Conservation (phyloP, 2,113 vertebrate genomes). For the Suncus etruscus region DNA sequence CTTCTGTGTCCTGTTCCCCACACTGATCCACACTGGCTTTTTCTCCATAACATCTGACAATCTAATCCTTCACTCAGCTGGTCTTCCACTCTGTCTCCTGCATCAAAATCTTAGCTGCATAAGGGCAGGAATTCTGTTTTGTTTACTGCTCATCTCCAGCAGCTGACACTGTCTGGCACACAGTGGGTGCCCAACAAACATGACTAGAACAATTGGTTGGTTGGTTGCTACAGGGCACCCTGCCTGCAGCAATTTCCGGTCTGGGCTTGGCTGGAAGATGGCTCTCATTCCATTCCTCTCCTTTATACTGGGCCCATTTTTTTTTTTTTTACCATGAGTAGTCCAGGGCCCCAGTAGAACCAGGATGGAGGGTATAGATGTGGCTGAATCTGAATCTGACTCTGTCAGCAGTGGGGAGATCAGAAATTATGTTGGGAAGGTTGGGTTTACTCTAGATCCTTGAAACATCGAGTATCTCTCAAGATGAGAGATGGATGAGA, state of each 20-base stretch:
- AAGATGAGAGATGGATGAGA: background rate
- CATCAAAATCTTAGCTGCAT: background rate
- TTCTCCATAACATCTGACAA: background rate
- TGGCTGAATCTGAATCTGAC: background rate
- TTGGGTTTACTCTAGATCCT: background rate
- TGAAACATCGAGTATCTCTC: background rate
- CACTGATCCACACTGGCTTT: background rate
- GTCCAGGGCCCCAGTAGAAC: background rate
- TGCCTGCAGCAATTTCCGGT: background rate
- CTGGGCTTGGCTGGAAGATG: background rate
- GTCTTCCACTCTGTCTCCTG: background rate
- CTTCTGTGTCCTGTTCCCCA: too few relatives aligned
- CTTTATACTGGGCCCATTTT: background rate
- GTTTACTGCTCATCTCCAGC: background rate
- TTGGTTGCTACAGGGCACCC: background rate
- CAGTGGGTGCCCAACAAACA: background rate
- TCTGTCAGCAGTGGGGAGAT: background rate
- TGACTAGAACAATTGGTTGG: background rate
- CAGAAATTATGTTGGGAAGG: background rate
- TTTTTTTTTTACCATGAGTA: accelerated
- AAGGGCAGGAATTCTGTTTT: background rate
- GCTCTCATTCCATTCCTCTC: background rate
- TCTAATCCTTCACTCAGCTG: background rate
- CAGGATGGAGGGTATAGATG: background rate
- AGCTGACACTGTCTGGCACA: background rate